phyloP scores from a whole-genome alignment of 2,888 invertebrate species.

The Brachylomia viminalis region DNA sequence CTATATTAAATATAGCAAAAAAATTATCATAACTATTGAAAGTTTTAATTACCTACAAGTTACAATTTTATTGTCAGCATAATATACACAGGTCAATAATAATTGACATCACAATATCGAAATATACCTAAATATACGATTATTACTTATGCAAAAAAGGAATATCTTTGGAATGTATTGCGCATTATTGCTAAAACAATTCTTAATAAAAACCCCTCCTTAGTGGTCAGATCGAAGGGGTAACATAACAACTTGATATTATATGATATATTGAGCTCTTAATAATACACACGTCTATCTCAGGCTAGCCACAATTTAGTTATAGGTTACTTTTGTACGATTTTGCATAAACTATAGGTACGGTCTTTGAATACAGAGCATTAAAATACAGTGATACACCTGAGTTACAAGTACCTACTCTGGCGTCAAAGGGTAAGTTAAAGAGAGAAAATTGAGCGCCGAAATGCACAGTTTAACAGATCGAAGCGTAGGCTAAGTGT shows the following conservation, averaged over 20 bases:
- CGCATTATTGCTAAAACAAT: constrained; percentile 27
- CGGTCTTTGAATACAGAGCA: neutral
- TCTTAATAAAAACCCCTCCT: neutral
- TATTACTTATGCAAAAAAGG: constrained; percentile 1
- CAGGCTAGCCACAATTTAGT: neutral
- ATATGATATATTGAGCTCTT: constrained; percentile 5
- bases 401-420: neutral
- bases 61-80: constrained; percentile 44
- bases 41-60: constrained; percentile 8
- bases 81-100: constrained; percentile 20
- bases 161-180: constrained; percentile 47
- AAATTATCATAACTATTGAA: neutral
- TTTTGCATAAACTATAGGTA: neutral
- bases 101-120: constrained; percentile 37
- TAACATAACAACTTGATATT: constrained; percentile 10
- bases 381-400: neutral
- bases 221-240: constrained; percentile 21
- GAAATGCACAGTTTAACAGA: neutral
- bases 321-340: neutral
- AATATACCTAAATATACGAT: neutral
- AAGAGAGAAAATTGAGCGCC: neutral
- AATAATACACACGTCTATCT: neutral
- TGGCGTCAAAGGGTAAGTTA: neutral
- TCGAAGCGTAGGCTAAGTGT: neutral
- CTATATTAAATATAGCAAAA: neutral